Evolutionary conservation across 2,797 vertebrate species (phyloP).

Genomic region (Brotula barbata): DNA sequence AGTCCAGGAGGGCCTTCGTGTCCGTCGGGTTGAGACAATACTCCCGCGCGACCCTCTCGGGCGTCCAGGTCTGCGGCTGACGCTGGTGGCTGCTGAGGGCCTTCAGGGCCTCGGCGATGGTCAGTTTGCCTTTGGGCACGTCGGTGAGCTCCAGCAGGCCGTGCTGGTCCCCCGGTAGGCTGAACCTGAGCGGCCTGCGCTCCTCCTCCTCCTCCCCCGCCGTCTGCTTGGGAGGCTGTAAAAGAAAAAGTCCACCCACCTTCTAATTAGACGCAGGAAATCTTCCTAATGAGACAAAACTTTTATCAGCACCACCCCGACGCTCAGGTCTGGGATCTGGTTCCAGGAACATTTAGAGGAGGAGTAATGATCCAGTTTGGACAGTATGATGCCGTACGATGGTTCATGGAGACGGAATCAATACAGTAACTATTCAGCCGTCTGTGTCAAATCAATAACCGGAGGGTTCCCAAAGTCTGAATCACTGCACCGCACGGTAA

Average conservation of each 20-base stretch:
- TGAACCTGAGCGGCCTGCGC: slow-evolving; percentile 77
- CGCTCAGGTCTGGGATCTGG: too few species aligned
- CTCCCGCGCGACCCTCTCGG: slow-evolving; percentile 87
- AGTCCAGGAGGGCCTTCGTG: slow-evolving; percentile 81
- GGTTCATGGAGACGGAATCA: too few species aligned
- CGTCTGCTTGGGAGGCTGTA: slow-evolving; percentile 19
- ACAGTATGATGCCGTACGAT: too few species aligned
- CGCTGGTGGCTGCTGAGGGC: slow-evolving; percentile 86
- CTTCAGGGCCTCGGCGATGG: slow-evolving; percentile 84
- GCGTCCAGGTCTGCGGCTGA: slow-evolving; percentile 84
- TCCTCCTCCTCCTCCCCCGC: not conserved
- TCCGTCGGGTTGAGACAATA: slow-evolving; percentile 86
- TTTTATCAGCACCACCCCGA: too few species aligned
- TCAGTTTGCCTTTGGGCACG: slow-evolving; percentile 89
- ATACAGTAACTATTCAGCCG: too few species aligned
- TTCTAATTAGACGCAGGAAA: too few species aligned
- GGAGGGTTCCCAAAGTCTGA: too few species aligned
- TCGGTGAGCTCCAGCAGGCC: slow-evolving; percentile 71
- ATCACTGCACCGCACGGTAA: too few species aligned
- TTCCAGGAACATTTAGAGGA: too few species aligned
- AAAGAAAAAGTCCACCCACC: not conserved
- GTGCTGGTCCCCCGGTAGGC: slow-evolving; percentile 54
- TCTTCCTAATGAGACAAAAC: too few species aligned
- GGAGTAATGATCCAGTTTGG: too few species aligned
- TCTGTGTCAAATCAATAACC: too few species aligned